These are phyloP conservation scores for Amblyopsis hoosieri DNA, from an alignment of 2,797 vertebrate species.

Conservation along the genomic window DNA sequence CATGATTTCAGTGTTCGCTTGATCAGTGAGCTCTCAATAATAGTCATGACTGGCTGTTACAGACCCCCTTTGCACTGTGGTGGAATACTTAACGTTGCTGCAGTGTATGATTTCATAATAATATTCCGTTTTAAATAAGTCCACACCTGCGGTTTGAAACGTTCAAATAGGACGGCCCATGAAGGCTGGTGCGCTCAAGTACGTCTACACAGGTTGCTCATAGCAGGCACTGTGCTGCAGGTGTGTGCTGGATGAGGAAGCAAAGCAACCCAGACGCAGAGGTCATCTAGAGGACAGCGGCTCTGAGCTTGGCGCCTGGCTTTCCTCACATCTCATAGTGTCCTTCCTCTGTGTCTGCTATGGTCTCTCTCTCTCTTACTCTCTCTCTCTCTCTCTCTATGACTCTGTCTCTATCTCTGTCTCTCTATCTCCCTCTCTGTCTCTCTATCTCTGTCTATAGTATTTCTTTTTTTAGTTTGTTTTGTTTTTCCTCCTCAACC, in stretches of 20 bases:
- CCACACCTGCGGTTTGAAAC: conserved; percentile 4
- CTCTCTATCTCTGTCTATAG: neutral
- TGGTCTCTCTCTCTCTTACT: neutral
- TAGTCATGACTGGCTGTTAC: no score
- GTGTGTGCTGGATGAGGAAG: conserved; percentile 27
- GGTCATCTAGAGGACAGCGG: conserved; percentile 48
- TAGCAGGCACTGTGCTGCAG: neutral
- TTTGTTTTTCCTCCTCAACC: neutral
- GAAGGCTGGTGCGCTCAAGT: neutral
- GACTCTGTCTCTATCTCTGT: neutral
- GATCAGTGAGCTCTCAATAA: no score
- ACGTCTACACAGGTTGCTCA: neutral
- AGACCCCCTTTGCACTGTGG: no score
- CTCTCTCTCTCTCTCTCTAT: neutral
- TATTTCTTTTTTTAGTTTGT: neutral
- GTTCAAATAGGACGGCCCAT: conserved; percentile 16
- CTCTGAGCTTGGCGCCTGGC: conserved; percentile 33
- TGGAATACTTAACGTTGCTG: no score
- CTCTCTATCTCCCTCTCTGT: neutral
- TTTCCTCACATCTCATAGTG: conserved; percentile 14
- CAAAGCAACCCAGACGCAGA: conserved; percentile 8
- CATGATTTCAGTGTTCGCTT: no score
- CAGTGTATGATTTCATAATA: no score
- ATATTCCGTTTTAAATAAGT: no score
- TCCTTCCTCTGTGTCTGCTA: neutral